Conservation (phyloP, 2,113 vertebrate species). For the Puntigrus tetrazona region DNA sequence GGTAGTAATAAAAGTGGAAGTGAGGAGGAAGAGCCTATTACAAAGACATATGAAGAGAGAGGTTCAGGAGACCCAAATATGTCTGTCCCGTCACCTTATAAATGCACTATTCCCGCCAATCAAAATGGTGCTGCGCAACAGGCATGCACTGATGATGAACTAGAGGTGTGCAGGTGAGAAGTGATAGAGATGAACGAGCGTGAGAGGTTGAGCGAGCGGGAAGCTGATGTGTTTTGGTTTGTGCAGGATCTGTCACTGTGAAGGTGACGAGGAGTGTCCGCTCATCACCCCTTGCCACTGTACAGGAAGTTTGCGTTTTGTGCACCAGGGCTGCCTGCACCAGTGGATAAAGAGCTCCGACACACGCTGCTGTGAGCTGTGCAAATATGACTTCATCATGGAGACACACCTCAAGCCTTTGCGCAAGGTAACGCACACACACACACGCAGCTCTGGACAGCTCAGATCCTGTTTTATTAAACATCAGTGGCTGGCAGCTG, state of each 20-base stretch:
- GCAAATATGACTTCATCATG: conserved; percentile 98
- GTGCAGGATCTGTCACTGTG: conserved; percentile 96
- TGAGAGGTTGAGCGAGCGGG: neutral
- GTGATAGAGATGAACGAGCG: neutral
- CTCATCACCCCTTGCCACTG: conserved; percentile 95
- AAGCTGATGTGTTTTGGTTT: conserved; percentile 56
- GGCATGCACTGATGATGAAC: conserved; percentile 75
- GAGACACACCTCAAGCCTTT: conserved; percentile 96
- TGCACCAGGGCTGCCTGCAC: conserved; percentile 94
- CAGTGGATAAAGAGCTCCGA: conserved; percentile 99
- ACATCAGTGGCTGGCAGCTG: neutral
- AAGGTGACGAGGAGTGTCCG: conserved; percentile 92
- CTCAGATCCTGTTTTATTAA: neutral
- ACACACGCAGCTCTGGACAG: neutral
- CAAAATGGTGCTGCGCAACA: conserved; percentile 49
- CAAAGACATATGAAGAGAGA: conserved; percentile 72
- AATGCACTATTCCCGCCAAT: conserved; percentile 8
- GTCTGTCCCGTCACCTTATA: conserved; percentile 61
- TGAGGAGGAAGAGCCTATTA: conserved; percentile 63
- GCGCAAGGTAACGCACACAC: conserved; percentile 79
- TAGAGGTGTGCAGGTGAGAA: conserved; percentile 87
- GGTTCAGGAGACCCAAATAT: conserved; percentile 70
- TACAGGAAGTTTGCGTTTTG: conserved; percentile 91
- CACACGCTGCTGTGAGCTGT: conserved; percentile 96
- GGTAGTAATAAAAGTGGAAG: conserved; percentile 29